Evolutionary conservation across 2,113 vertebrate species (phyloP).

Genomic region (Osmerus eperlanus): DNA sequence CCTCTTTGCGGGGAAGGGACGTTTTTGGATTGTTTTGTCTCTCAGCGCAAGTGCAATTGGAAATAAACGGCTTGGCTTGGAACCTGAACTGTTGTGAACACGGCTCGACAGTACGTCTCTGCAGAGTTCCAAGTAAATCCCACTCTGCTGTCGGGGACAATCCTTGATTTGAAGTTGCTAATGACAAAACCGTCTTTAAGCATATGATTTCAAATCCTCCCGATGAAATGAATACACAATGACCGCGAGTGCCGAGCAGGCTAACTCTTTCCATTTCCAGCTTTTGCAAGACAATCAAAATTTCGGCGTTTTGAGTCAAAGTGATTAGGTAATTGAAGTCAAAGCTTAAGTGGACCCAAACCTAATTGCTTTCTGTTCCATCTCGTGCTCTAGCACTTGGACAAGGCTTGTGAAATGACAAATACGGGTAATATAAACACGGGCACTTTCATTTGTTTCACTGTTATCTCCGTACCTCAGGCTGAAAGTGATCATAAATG

Average conservation of each 20-base stretch:
- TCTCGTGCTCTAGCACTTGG: constrained; percentile 18
- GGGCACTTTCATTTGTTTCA: neutral
- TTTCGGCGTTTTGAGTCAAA: constrained; percentile 12
- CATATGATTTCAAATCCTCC: constrained; percentile 39
- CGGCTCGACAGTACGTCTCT: neutral
- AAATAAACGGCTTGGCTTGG: too few relatives aligned
- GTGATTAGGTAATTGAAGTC: constrained; percentile 31
- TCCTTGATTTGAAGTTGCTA: constrained; percentile 35
- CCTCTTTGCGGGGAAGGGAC: neutral
- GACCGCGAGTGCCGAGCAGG: constrained; percentile 5
- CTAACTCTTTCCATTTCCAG: constrained; percentile 33
- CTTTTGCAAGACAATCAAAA: constrained; percentile 17
- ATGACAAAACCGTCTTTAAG: constrained; percentile 37
- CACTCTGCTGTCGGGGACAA: constrained; percentile 14
- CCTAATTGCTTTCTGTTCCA: constrained; percentile 18
- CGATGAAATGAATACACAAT: constrained; percentile 20
- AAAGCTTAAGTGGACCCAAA: constrained; percentile 16
- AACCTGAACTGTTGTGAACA: too few relatives aligned
- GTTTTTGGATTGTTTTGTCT: neutral
- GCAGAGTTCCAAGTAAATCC: constrained; percentile 6
- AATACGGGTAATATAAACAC: constrained; percentile 26
- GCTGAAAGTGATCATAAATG: constrained; percentile 15
- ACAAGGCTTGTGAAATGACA: constrained; percentile 21
- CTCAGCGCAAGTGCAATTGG: neutral
- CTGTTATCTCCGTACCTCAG: constrained; percentile 27